Base-by-base conservation (phyloP, 1,140 invertebrate species). In the Neomicropteryx cornuta region DNA sequence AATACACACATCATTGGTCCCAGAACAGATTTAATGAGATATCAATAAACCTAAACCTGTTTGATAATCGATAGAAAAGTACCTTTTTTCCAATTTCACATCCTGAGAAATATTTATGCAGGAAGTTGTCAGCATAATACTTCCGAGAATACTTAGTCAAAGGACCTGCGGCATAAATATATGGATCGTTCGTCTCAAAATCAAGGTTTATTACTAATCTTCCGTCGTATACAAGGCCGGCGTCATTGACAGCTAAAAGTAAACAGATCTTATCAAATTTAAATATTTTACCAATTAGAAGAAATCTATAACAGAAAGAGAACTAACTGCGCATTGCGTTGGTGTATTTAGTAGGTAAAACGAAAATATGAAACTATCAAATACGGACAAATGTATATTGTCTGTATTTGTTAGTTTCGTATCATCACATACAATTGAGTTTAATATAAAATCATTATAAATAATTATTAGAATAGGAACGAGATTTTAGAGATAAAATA, bases 161-260 rank as follows among this genome's bases (percentile, higher is more conserved):
- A 0, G 79, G 66, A 1, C 83, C 83, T 18, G 80, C 81, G 2
- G 72, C 81, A 42, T 71, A 75, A 30, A 87, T 76, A 30, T 58
- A 56, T 0, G 70, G 67, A 52, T 86, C 83, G 55, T 80, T 83
- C 0, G 82, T 87, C 27, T 73, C 65, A 48, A 75, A 83, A 17
- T 71, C 52, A 0, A 68, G 55, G 45, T 81, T 72, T 27, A 87
- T 81, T 2, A 86, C 73, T 19, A 87, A 50, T 10, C 71, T 70
- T 21, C 76, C 78, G 49, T 85, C 77, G 56, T 79, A 86, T 3
- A 82, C 75, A 5, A 87, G 50, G 20, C 76, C 79, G 13, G 75
- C 64, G 39, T 72, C 66, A 30, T 71, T 76, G 42, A 85, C 73
- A 10, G 81, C 81, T 76, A 48, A n/a, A 61, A 45, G 30, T 21